phyloP scores from a whole-genome alignment of 2,797 vertebrate genomes.

The Apogon hyalosoma region DNA sequence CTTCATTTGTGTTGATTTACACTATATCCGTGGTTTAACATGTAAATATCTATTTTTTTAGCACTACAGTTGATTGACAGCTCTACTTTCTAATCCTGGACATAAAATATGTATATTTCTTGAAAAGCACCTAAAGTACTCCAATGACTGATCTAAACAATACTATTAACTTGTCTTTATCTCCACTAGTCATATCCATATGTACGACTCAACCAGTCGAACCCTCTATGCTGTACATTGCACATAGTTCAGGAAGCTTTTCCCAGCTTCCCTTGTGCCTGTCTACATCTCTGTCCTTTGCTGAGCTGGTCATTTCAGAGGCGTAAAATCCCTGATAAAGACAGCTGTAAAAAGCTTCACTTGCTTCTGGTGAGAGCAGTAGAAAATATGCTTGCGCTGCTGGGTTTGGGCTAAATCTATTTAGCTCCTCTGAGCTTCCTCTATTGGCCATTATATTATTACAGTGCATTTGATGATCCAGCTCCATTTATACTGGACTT shows the following conservation, averaged over 20 bases:
- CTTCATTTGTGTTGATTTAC: too few relatives aligned
- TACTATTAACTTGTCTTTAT: background rate
- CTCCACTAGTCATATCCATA: conserved; percentile 18
- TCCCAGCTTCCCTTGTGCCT: conserved; percentile 41
- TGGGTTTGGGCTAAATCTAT: conserved; percentile 50
- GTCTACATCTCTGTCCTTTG: conserved; percentile 59
- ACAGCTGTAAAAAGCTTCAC: conserved; percentile 67
- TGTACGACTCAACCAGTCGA: conserved; percentile 10
- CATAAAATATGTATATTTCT: too few relatives aligned
- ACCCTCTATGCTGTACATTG: background rate
- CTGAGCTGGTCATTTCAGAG: conserved; percentile 71
- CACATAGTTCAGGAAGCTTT: conserved; percentile 22
- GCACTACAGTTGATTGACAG: too few relatives aligned
- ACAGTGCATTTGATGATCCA: conserved; percentile 44
- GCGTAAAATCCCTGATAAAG: conserved; percentile 69
- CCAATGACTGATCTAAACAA: background rate
- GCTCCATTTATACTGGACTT: conserved; percentile 31
- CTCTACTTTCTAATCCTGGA: too few relatives aligned
- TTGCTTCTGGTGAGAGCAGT: conserved; percentile 59
- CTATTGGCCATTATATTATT: conserved; percentile 34
- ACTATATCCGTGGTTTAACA: too few relatives aligned
- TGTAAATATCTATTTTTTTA: too few relatives aligned
- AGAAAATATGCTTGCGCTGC: conserved; percentile 65
- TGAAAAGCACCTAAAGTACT: too few relatives aligned
- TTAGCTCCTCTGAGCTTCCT: conserved; percentile 55